Conservation (phyloP, 2,113 vertebrate species). For the Tachuris rubrigastra region DNA sequence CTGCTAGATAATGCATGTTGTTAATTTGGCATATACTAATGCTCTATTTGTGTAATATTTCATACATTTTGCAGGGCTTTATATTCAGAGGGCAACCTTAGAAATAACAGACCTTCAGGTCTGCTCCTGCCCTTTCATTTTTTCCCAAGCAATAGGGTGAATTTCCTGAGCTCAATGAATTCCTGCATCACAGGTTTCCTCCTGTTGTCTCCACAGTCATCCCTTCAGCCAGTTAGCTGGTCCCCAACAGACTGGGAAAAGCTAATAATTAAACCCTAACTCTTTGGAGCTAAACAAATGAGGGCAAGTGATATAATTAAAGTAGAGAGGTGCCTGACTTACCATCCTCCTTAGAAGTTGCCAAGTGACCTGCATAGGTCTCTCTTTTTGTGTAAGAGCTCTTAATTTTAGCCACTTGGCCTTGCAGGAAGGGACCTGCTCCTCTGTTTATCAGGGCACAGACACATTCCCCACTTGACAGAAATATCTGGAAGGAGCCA, state of each 20-base stretch:
- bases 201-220: neutral
- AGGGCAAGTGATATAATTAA: neutral
- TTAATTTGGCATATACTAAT: slow-evolving; percentile 43
- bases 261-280: neutral
- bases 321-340: neutral
- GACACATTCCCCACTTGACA: neutral
- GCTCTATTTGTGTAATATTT: slow-evolving; percentile 25
- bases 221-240: neutral
- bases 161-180: neutral
- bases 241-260: neutral
- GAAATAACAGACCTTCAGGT: neutral
- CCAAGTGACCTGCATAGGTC: neutral
- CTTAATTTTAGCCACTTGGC: neutral
- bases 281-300: neutral
- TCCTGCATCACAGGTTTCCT: neutral
- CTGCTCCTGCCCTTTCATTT: neutral
- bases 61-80: neutral
- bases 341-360: neutral
- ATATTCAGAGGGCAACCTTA: neutral
- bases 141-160: neutral
- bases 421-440: neutral
- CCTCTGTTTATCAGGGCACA: neutral
- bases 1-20: slow-evolving; percentile 36
- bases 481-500: neutral
- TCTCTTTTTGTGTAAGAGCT: neutral